Percentiles rank a stretch among this genome's conserved stretches.
Evolutionary conservation across 1,140 invertebrate genomes (phyloP).

Genomic region (Maniola jurtina): DNA sequence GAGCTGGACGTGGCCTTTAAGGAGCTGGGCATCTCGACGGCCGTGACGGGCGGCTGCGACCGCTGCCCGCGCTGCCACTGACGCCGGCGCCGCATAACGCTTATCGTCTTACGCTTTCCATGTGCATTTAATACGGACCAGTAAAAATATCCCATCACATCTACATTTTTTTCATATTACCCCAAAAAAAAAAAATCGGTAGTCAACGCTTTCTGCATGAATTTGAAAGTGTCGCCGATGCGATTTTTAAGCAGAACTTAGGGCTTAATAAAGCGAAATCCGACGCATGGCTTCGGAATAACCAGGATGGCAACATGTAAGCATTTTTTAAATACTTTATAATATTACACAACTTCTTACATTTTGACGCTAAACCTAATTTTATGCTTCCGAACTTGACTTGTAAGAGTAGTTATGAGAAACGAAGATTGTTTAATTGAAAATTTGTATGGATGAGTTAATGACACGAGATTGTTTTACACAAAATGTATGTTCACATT

Average conservation of each 20-base stretch:
- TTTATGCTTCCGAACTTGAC: constrained; percentile 40
- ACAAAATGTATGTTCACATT: no score
- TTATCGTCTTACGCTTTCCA: constrained; percentile 37
- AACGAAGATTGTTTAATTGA: not conserved
- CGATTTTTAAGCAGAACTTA: constrained; percentile 21
- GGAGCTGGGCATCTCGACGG: constrained; percentile 82
- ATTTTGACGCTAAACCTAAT: constrained; percentile 24
- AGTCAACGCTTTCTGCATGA: constrained; percentile 45
- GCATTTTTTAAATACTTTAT: constrained; percentile 53
- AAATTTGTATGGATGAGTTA: not conserved
- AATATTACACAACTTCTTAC: constrained; percentile 3
- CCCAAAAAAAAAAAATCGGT: constrained; percentile 15
- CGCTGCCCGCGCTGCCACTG: constrained; percentile 70
- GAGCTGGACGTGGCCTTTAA: constrained; percentile 98
- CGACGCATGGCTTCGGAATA: constrained; percentile 74
- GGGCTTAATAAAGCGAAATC: constrained; percentile 40
- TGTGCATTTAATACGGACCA: constrained; percentile 50
- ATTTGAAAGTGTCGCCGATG: constrained; percentile 37
- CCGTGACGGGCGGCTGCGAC: constrained; percentile 45
- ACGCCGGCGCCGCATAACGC: constrained; percentile 32
- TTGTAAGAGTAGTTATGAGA: constrained; percentile 37
- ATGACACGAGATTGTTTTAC: no score
- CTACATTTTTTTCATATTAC: constrained; percentile 28
- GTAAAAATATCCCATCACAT: constrained; percentile 29
- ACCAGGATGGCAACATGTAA: constrained; percentile 68